phyloP scores from a whole-genome alignment of 2,797 vertebrate species.

The Triplophysa bombifrons region DNA sequence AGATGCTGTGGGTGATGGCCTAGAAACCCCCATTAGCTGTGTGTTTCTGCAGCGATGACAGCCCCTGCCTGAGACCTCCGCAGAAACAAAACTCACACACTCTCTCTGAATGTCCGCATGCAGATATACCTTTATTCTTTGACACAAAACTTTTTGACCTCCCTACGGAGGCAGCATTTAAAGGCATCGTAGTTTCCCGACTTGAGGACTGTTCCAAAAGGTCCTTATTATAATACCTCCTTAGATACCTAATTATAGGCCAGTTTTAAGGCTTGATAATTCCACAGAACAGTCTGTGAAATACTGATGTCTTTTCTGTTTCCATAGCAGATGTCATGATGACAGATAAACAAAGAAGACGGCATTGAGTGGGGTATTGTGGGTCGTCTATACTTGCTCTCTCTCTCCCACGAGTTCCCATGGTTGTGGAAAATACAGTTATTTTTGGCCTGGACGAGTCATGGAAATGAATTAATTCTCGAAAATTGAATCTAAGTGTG shows the following conservation, averaged over 20 bases:
- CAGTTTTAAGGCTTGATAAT: slow-evolving; percentile 11
- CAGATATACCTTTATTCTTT: not conserved
- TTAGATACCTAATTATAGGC: not conserved
- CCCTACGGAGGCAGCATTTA: not conserved
- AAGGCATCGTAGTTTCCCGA: not conserved
- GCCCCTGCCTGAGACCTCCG: slow-evolving; percentile 62
- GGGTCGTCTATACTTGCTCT: too few species aligned
- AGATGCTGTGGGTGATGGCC: slow-evolving; percentile 69
- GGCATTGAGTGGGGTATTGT: too few species aligned
- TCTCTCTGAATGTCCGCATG: slow-evolving; percentile 7
- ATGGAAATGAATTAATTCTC: too few species aligned
- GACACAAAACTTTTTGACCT: not conserved
- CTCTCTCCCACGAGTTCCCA: too few species aligned
- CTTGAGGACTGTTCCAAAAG: not conserved
- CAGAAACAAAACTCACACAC: slow-evolving; percentile 50
- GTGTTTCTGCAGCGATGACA: slow-evolving; percentile 80
- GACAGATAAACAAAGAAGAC: too few species aligned
- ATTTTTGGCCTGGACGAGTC: too few species aligned
- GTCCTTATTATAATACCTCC: not conserved
- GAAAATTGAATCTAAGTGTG: too few species aligned
- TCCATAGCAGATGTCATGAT: too few species aligned
- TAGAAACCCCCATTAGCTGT: slow-evolving; percentile 77
- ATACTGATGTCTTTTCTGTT: too few species aligned
- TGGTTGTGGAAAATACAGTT: too few species aligned
- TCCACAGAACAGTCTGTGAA: not conserved